Evolutionary conservation across 1,140 invertebrate species (phyloP), one percentile per base, ranked within the genome.

Genomic region (Ceratoteleas bidentatus): DNA sequence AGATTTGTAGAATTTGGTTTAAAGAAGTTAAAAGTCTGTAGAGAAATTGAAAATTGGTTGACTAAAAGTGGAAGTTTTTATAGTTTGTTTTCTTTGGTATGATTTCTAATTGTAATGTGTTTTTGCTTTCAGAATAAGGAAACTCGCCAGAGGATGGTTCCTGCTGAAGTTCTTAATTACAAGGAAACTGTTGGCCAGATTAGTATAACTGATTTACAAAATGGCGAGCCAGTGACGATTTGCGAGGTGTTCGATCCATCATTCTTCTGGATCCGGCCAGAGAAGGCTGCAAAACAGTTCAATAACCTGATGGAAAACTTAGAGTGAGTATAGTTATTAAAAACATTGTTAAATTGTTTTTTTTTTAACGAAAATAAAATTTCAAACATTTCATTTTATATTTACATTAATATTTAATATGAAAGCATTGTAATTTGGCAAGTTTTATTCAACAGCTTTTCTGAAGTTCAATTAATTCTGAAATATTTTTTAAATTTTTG

Each of bases 191-290:
- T 91, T 0, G 86, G 78, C 0, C 83, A 86, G 33, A 70, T 90
- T 47, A 56, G 13, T 2, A 85, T 90, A 5, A 52, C 84, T 10
- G 32, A 43, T 16, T 7, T 43, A 0, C 43, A 61, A 4, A 15
- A 45, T 2, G 34, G 82, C 8, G 60, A 88, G 53, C 57, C 85
- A 36, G 40, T 80, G 32, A 36, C 90, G 54, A 60, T 84, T 9
- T 89, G 89, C 62, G 83, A 81, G 47, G 6, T 88, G 6, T 91
- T 89, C 50, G 85, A 86, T 45, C 90, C 90, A 3, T 86, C 86
- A 0, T 90, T 91, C 38, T 91, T 91, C 40, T 91, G 90, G 90
- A 74, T 91, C 52, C 83, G 84, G 6, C 73, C 87, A 9, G 32
- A 76, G 0, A 77, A 85, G 43, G 86, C 85, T 10, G 40, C 24